Percentiles rank a stretch among this genome's conserved stretches.
Evolutionary conservation across 2,888 invertebrate species (phyloP).

Genomic region (Ethmia dodecea): DNA sequence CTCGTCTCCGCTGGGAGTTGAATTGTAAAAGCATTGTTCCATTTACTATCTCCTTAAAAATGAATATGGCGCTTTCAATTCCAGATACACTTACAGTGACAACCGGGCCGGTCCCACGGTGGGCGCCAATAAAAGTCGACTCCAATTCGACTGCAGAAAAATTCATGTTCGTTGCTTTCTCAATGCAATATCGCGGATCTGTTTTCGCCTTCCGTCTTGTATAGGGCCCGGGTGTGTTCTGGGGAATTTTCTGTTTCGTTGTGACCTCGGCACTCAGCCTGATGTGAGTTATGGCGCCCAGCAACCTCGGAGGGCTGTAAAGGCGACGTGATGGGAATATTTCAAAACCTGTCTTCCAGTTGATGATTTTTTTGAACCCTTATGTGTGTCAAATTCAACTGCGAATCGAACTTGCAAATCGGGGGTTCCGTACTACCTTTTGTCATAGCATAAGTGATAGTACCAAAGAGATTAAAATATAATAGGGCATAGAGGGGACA

Average conservation of each 20-base stretch:
- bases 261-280: slow-evolving; percentile 30
- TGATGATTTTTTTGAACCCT: too few relatives aligned
- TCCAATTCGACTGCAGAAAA: slow-evolving; percentile 1
- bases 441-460: too few relatives aligned
- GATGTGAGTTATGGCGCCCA: slow-evolving; percentile 42
- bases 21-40: too few relatives aligned
- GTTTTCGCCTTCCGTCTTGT: background rate
- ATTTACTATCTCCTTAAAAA: background rate
- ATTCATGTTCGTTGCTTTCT: background rate
- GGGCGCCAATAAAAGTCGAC: slow-evolving; percentile 3
- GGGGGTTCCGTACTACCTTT: too few relatives aligned
- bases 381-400: too few relatives aligned
- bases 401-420: too few relatives aligned
- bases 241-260: slow-evolving; percentile 24
- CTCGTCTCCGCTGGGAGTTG: too few relatives aligned
- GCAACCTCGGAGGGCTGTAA: slow-evolving; percentile 30
- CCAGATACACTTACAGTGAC: background rate
- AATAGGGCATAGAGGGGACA: too few relatives aligned
- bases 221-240: slow-evolving; percentile 20
- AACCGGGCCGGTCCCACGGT: background rate
- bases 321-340: slow-evolving; percentile 30
- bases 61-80: background rate
- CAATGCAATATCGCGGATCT: background rate
- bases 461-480: too few relatives aligned
- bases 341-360: too few relatives aligned